These are phyloP conservation scores for Heliocidaris erythrogramma DNA, from an alignment of 35 echinoderm and acorn worm species.

Conservation along the genomic window DNA sequence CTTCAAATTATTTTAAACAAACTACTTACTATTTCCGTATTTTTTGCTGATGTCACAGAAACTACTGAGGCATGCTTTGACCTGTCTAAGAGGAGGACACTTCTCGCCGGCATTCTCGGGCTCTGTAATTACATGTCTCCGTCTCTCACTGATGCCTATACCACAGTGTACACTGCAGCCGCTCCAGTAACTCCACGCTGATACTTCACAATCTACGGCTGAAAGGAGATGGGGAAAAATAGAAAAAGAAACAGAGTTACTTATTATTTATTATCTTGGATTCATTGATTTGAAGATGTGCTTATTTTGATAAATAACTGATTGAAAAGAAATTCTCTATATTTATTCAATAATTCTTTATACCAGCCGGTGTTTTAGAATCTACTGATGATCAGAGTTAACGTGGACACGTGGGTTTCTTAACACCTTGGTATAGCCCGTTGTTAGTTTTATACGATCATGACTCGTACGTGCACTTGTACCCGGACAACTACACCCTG, in stretches of 20 bases:
- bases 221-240: background rate
- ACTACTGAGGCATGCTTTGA: constrained; percentile 70
- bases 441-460: too few species aligned
- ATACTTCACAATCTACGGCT: constrained; percentile 90
- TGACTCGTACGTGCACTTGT: too few species aligned
- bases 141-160: constrained; percentile 64
- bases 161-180: constrained; percentile 80
- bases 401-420: too few species aligned
- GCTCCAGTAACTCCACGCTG: constrained; percentile 82
- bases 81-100: constrained; percentile 68
- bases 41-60: constrained; percentile 58
- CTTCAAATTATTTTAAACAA: background rate
- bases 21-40: constrained; percentile 57
- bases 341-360: too few species aligned
- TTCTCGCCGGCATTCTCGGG: constrained; percentile 63
- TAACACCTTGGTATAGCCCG: too few species aligned
- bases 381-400: too few species aligned
- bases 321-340: too few species aligned
- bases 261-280: too few species aligned
- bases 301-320: too few species aligned
- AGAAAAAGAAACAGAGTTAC: background rate
- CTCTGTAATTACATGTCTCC: constrained; percentile 51
- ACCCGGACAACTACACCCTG: too few species aligned
- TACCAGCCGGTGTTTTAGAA: too few species aligned
- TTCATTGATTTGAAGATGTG: too few species aligned